A percentile compares a stretch with the other conserved stretches of the same genome.
Conservation (phyloP, 2,888 invertebrate species). For the Plagodis dolabraria region DNA sequence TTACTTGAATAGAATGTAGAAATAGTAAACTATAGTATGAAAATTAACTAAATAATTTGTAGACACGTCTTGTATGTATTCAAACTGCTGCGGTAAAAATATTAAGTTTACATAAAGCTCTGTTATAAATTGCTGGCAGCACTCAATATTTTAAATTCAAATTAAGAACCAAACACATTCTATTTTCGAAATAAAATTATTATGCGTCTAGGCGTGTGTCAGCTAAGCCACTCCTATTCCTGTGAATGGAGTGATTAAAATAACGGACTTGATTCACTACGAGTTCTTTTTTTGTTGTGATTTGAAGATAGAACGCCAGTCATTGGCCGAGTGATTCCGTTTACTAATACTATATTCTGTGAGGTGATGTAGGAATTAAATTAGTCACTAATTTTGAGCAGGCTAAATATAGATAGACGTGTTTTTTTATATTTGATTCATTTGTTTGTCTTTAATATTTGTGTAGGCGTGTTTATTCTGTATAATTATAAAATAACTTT, state of each 20-base stretch:
- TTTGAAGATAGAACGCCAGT: slow-evolving; percentile 29
- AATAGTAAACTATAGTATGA: no score
- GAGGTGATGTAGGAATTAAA: neutral
- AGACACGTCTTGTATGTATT: no score
- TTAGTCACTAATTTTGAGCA: neutral
- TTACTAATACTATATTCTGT: neutral
- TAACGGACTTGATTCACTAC: slow-evolving; percentile 33
- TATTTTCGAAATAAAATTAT: slow-evolving; percentile 67
- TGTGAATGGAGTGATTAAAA: slow-evolving; percentile 38
- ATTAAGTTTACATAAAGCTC: no score
- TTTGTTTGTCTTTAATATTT: no score
- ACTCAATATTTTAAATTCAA: slow-evolving; percentile 65
- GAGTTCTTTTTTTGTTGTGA: slow-evolving; percentile 27
- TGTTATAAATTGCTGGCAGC: slow-evolving; percentile 15
- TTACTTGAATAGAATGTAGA: no score
- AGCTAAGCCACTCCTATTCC: slow-evolving; percentile 58
- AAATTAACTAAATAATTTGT: no score
- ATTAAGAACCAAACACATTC: slow-evolving; percentile 72
- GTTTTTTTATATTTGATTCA: no score
- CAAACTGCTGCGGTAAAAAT: no score
- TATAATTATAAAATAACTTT: no score
- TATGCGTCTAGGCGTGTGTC: slow-evolving; percentile 73
- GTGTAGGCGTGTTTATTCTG: no score
- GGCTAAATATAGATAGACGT: neutral
- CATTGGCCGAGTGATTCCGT: slow-evolving; percentile 19